Evolutionary conservation across 2,888 invertebrate genomes (phyloP).

Genomic region (Rhaphigaster nebulosa): DNA sequence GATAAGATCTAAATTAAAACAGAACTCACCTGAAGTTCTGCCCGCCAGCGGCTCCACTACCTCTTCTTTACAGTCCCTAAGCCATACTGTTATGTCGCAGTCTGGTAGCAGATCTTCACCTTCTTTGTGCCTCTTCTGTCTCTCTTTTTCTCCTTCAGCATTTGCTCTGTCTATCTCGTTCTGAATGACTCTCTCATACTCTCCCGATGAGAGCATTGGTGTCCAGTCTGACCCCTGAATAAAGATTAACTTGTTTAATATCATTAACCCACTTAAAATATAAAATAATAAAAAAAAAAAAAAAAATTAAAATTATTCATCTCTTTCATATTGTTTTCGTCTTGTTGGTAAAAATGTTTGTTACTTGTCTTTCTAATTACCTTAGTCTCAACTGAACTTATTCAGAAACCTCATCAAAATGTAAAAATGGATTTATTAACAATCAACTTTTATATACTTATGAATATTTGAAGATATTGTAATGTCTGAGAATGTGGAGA

Average conservation of each 20-base stretch:
- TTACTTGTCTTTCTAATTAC: too few relatives aligned
- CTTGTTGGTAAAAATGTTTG: too few relatives aligned
- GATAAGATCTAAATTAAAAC: background rate
- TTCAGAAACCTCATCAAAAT: too few relatives aligned
- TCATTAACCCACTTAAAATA: too few relatives aligned
- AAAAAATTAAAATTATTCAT: too few relatives aligned
- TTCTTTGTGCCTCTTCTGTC: slow-evolving; percentile 57
- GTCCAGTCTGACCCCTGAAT: background rate
- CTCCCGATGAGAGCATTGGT: slow-evolving; percentile 6
- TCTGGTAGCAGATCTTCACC: slow-evolving; percentile 71
- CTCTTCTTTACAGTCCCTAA: slow-evolving; percentile 84
- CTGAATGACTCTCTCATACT: slow-evolving; percentile 34
- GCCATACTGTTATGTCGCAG: slow-evolving; percentile 83
- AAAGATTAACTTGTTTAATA: background rate
- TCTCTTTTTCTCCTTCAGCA: slow-evolving; percentile 43
- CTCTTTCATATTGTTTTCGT: too few relatives aligned
- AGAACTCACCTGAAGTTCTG: slow-evolving; percentile 72
- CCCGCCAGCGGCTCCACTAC: slow-evolving; percentile 80
- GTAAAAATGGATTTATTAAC: too few relatives aligned
- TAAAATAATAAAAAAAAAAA: too few relatives aligned
- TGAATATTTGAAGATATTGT: too few relatives aligned
- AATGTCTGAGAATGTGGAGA: too few relatives aligned
- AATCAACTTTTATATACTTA: too few relatives aligned
- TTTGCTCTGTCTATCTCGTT: slow-evolving; percentile 43
- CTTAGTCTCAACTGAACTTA: too few relatives aligned